phyloP scores from a whole-genome alignment of 1,140 invertebrate species.

The Drosophila parvula region DNA sequence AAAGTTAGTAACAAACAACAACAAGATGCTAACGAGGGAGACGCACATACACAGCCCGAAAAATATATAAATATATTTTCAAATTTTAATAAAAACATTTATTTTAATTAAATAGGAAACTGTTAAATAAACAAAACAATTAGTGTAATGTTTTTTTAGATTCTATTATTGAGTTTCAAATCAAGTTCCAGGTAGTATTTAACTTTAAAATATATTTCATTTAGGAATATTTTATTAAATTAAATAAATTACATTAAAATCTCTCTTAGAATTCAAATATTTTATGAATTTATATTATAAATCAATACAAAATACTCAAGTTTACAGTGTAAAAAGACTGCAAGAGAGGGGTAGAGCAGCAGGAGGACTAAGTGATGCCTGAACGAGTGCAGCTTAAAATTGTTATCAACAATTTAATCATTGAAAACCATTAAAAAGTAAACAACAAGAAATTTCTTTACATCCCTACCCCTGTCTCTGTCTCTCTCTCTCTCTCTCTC shows the following conservation, averaged over 20 bases:
- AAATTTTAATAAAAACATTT: no score
- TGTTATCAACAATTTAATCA: constrained; percentile 73
- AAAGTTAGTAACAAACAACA: constrained; percentile 54
- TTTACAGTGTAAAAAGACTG: not conserved
- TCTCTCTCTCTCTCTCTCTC: not conserved
- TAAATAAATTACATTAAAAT: no score
- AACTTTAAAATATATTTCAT: no score
- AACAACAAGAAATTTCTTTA: constrained; percentile 44
- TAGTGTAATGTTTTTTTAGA: no score
- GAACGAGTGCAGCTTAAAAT: constrained; percentile 47
- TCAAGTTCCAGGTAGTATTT: no score
- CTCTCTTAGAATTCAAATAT: not conserved
- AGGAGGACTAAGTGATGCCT: constrained; percentile 16
- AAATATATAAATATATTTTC: no score
- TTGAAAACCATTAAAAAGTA: constrained; percentile 65
- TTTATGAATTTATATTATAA: not conserved
- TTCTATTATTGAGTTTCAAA: no score
- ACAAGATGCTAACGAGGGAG: constrained; percentile 49
- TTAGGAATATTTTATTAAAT: no score
- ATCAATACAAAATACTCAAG: not conserved
- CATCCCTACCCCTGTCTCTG: not conserved
- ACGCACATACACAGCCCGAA: constrained; percentile 4
- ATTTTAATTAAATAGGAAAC: no score
- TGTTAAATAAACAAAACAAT: no score
- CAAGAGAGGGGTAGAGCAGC: not conserved